phyloP scores from a whole-genome alignment of 2,888 invertebrate species.

The Nebria brevicollis region DNA sequence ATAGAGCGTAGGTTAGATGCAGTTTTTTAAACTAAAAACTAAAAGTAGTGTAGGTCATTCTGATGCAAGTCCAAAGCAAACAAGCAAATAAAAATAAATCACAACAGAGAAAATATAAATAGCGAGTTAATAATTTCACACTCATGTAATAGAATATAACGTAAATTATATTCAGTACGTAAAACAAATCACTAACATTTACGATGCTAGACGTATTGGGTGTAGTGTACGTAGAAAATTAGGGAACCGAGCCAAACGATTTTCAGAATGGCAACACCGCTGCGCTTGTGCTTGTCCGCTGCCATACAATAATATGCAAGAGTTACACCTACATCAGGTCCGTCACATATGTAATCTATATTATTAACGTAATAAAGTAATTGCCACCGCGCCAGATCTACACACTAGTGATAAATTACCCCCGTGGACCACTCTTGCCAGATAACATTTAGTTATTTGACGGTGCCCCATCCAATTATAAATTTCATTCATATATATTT shows the following conservation, averaged over 20 bases:
- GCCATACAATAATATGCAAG: conserved; percentile 6
- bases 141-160: conserved; percentile 27
- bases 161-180: conserved; percentile 13
- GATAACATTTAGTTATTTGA: no score
- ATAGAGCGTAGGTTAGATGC: no score
- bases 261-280: neutral
- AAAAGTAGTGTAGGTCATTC: no score
- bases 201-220: conserved; percentile 15
- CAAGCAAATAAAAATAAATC: no score
- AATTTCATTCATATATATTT: no score
- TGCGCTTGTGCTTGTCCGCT: neutral
- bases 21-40: no score
- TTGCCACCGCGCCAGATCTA: conserved; percentile 25
- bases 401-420: no score
- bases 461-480: no score
- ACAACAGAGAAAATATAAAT: no score
- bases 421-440: no score
- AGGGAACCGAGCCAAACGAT: conserved; percentile 18
- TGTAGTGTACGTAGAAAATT: neutral
- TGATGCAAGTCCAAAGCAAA: no score
- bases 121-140: neutral
- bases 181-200: conserved; percentile 29
- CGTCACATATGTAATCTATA: conserved; percentile 47
- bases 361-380: conserved; percentile 47
- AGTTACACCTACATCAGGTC: conserved; percentile 31